Evolutionary conservation across 2,113 vertebrate genomes (phyloP), one percentile per base, ranked within the genome.

Genomic region (Esox niger): DNA sequence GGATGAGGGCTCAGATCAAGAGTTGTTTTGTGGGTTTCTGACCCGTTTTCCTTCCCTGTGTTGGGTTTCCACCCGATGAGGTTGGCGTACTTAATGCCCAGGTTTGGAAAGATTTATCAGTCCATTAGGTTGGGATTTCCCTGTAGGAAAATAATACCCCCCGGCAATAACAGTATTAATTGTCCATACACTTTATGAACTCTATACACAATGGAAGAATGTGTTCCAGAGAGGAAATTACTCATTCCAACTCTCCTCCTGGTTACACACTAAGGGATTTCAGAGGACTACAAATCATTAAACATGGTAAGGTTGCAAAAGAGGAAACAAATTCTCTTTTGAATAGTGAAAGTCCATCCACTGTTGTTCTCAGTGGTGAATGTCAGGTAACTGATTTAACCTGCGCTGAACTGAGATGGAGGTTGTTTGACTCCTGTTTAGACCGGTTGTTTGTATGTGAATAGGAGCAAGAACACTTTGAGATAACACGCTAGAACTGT

Each of bases 391-490:
- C 49, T 54, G 7, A 26, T 13, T 27, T 57, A 26, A 29, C 55
- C 55, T 57, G 13, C 8, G 13, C 21, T 57, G 55, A 3, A 13
- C 21, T 57, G 21, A 27, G 23, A 6, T 52, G 47, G n/a, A 17
- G n/a, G 47, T 52, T 52, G n/a, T 23, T 17, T 52, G 21, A 52
- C 2, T 52, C 47, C n/a, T 52, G n/a, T 52, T 2, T 52, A 52
- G 17, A 52, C 47, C 9, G 6, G 47, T 57, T 57, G 21, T 57
- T 57, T 26, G 8, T 27, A 13, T 57, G 21, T 57, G 23, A 57
- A 57, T 10, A 17, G 29, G 55, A 79, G 81, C 80, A 82, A 79
- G 77, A n/a, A 52, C n/a, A 23, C 20, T 15, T 23, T 23, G 11
- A 5, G n/a, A 52, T 52, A 6, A 52, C 20, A 52, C 8, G 8